phyloP scores from a whole-genome alignment of 2,888 invertebrate species.

The Drosophila picticornis region DNA sequence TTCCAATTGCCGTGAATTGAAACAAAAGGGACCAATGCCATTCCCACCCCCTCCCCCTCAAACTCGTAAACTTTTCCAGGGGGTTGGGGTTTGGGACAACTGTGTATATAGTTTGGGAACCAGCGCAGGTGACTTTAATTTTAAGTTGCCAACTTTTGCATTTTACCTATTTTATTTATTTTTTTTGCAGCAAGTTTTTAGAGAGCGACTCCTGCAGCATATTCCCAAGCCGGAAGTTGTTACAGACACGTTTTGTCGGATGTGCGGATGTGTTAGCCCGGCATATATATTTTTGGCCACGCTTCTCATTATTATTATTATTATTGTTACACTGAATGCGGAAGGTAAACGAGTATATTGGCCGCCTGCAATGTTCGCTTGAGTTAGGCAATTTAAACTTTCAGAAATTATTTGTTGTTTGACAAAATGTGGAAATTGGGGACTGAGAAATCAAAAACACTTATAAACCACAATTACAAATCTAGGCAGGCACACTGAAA shows the following conservation, averaged over 20 bases:
- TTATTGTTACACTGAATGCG: slow-evolving; percentile 7
- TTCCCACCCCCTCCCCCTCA: not conserved
- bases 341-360: not conserved
- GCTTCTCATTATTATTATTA: slow-evolving; percentile 58
- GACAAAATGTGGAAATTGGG: not conserved
- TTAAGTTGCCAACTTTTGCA: slow-evolving; percentile 72
- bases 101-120: slow-evolving; percentile 64
- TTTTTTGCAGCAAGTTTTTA: slow-evolving; percentile 23
- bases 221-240: slow-evolving; percentile 64
- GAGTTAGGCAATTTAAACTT: not conserved
- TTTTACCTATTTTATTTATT: slow-evolving; percentile 58
- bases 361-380: not conserved
- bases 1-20: slow-evolving; percentile 78
- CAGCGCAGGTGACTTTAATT: slow-evolving; percentile 76
- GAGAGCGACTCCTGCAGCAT: slow-evolving; percentile 15
- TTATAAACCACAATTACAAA: not conserved
- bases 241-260: slow-evolving; percentile 73
- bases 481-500: not conserved
- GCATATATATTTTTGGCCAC: slow-evolving; percentile 40
- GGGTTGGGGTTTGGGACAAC: not conserved
- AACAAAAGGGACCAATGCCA: slow-evolving; percentile 64
- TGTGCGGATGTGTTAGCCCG: slow-evolving; percentile 51
- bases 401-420: not conserved
- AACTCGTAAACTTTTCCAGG: slow-evolving; percentile 26
- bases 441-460: not conserved